A percentile compares a stretch with the other conserved stretches of the same genome.
Evolutionary conservation across 2,888 invertebrate genomes (phyloP).

Genomic region (Tipula lateralis): DNA sequence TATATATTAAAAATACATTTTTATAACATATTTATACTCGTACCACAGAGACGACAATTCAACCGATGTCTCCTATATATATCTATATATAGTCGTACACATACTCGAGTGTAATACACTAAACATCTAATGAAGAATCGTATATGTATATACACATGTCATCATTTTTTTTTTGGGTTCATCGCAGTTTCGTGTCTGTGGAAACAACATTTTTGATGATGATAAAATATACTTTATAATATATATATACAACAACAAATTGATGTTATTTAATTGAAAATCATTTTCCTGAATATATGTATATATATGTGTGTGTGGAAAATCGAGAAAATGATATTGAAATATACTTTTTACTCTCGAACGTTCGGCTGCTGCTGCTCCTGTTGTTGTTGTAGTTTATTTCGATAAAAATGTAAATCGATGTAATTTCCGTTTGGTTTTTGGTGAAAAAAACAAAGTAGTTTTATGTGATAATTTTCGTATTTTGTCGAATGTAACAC

Average conservation of each 20-base stretch:
- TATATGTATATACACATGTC: no score
- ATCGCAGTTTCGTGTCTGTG: not conserved
- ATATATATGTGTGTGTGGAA: not conserved
- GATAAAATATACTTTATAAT: not conserved
- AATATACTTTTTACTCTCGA: not conserved
- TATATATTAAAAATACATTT: not conserved
- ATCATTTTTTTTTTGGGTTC: not conserved
- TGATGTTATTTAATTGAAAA: constrained; percentile 1
- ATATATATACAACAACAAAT: not conserved
- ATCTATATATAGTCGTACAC: no score
- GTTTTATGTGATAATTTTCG: not conserved
- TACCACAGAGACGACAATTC: no score
- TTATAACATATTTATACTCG: not conserved
- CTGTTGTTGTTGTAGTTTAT: not conserved
- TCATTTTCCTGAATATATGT: not conserved
- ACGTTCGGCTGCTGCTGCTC: no score
- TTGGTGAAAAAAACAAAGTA: not conserved
- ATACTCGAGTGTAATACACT: not conserved
- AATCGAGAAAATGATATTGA: not conserved
- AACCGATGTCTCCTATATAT: no score
- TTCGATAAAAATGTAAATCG: not conserved
- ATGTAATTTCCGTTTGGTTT: not conserved
- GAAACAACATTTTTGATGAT: not conserved
- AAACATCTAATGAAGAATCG: not conserved
- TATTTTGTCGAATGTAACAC: not conserved